Conservation (phyloP, 2,888 invertebrate species). For the Hoplodrina blanda region DNA sequence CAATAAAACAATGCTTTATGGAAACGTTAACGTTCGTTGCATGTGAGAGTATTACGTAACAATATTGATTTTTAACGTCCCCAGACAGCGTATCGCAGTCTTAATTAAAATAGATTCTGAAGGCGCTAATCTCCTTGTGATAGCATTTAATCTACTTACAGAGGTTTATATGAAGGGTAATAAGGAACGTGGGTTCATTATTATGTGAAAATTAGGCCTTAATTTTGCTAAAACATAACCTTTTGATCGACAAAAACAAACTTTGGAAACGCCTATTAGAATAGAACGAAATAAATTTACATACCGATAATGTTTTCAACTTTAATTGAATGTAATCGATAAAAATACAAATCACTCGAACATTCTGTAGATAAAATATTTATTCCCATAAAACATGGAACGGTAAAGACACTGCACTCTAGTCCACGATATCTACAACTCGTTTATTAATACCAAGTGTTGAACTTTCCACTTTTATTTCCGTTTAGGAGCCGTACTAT, state of each 20-base stretch:
- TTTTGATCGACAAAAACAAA: neutral
- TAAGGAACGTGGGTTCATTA: slow-evolving; percentile 35
- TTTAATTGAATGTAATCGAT: slow-evolving; percentile 36
- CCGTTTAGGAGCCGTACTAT: slow-evolving; percentile 59
- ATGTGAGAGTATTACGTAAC: slow-evolving; percentile 39
- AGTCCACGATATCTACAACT: slow-evolving; percentile 24
- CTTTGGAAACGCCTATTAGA: neutral
- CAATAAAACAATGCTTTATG: slow-evolving; percentile 51
- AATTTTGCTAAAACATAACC: neutral
- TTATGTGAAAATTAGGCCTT: neutral
- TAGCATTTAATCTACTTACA: slow-evolving; percentile 40
- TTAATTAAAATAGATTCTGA: slow-evolving; percentile 39
- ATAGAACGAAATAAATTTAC: neutral
- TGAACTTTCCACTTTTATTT: slow-evolving; percentile 67
- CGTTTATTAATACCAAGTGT: slow-evolving; percentile 53
- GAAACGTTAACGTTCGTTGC: slow-evolving; percentile 33
- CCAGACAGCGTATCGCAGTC: slow-evolving; percentile 13
- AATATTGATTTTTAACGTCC: slow-evolving; percentile 46
- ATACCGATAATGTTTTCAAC: slow-evolving; percentile 18
- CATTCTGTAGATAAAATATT: slow-evolving; percentile 37
- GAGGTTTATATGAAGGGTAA: slow-evolving; percentile 17
- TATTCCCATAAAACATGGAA: slow-evolving; percentile 27
- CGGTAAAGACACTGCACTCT: slow-evolving; percentile 27
- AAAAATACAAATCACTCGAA: slow-evolving; percentile 44
- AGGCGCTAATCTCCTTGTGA: slow-evolving; percentile 31